Base-by-base conservation (phyloP, 1,140 invertebrate genomes). In the Rhizoglyphus robini region DNA sequence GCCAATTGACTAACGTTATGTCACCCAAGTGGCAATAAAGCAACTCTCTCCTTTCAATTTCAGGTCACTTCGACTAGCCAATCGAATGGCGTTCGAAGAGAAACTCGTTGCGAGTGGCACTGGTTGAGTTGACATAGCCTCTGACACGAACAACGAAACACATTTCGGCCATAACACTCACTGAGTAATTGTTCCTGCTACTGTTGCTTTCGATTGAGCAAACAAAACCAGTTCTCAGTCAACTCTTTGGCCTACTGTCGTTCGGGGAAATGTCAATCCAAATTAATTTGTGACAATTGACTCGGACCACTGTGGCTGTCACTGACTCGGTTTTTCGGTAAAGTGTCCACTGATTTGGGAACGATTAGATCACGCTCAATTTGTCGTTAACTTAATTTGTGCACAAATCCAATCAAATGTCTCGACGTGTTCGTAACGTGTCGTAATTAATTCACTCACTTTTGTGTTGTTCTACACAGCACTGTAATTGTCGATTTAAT, bases 241-340 rank as follows among this genome's bases (percentile, higher is more conserved):
- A 54, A 54, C 51, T 54, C 51, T 54, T 27, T 54, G 8, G 8
- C 20, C 20, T 54, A 5, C 51, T 54, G 8, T 41, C 36, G 36
- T 32, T 54, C 23, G 51, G 51, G 31, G 51, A 54, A 54, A 54
- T 54, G 51, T 54, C 51, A 54, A 54, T 11, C 51, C 51, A 54
- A 54, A 54, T 54, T 54, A 54, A 54, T 54, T 54, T 54, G 51
- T 23, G 51, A 25, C 51, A 54, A 32, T 54, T 54, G 51, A 27
- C 8, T 20, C 8, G 20, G 8, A 54, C 23, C 15, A 20, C 20
- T 54, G 51, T 20, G 51, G 51, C 51, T 54, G 51, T 54, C 51
- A 54, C 51, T 54, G 31, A 46, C 41, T 15, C 41, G 23, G 15
- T 46, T n/a, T n/a, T n/a, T n/a, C n/a, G n/a, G n/a, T n/a, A n/a